Base-by-base conservation (phyloP, 1,140 invertebrate species). In the Dinothrombium tinctorium region DNA sequence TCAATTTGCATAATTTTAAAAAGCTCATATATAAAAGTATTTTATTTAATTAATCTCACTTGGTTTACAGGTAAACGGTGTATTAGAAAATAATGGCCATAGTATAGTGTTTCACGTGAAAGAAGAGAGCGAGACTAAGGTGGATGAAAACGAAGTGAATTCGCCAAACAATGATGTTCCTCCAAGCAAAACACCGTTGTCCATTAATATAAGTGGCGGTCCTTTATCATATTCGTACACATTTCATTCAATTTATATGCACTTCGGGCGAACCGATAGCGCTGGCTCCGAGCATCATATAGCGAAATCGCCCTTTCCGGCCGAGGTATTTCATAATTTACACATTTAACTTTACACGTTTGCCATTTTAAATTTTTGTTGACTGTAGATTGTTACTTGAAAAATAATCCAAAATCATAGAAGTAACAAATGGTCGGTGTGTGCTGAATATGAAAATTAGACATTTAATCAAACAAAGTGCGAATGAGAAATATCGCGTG, bases 181-280 rank as follows among this genome's bases (percentile, higher is more conserved):
- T 7, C 33, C 20, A 19, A 25, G 8, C 19, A 12, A 12, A 23
- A 14, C 17, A 5, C 22, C 15, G 17, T 12, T 26, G 17, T 26
- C 37, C 4, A 21, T 38, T 24, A 92, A 90, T 59, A 77, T 94
- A 40, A 81, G 77, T 0, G 81, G 81, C 0, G 87, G 87, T 2
- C 86, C 87, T 3, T 65, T 92, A 17, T 84, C 83, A 37, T 96
- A 95, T 61, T 79, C 77, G 47, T 96, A 92, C 63, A 78, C 84
- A 57, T 83, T 87, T 50, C 76, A 84, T 53, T 79, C 87, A 56
- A 79, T 95, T 51, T 84, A 89, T 58, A 78, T 92, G 52, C 86
- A 94, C 59, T 94, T 87, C 56, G 86, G 86, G 15, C 68, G 72
- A 39, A 74, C 76, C 32, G 78, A 89, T 52, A 70, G 71, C 49